Percentiles rank a stretch among this genome's conserved stretches.
These are phyloP conservation scores for Serripes groenlandicus DNA, from an alignment of 2,888 invertebrate genomes.

Conservation along the genomic window DNA sequence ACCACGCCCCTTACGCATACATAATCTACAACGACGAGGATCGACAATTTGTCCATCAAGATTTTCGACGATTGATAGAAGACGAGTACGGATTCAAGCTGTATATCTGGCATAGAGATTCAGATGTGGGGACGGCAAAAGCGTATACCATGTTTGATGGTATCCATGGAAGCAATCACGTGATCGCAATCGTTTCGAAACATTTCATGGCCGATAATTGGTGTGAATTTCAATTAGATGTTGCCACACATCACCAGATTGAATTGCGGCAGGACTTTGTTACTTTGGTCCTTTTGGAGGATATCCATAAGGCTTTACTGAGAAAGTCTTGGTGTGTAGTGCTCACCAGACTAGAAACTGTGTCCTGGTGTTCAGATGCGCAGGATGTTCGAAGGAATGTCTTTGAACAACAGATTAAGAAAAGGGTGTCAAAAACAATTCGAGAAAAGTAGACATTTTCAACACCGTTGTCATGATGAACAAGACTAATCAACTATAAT, in stretches of 20 bases:
- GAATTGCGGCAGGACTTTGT: constrained; percentile 31
- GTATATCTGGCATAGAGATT: constrained; percentile 30
- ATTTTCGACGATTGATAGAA: constrained; percentile 24
- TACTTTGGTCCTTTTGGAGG: constrained; percentile 45
- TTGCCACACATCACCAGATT: constrained; percentile 45
- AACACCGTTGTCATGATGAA: no score
- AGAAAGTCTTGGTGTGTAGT: constrained; percentile 35
- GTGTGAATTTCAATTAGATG: constrained; percentile 62
- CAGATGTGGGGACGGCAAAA: constrained; percentile 18
- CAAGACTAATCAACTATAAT: no score
- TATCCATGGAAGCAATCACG: constrained; percentile 52
- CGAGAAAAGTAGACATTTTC: neutral
- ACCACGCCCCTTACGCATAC: constrained; percentile 22
- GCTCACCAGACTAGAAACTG: constrained; percentile 31
- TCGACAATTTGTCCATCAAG: constrained; percentile 4
- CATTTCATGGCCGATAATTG: constrained; percentile 55
- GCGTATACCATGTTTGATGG: constrained; percentile 48
- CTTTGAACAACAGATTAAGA: constrained; percentile 40
- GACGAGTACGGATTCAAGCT: constrained; percentile 22
- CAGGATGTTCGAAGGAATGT: constrained; percentile 27
- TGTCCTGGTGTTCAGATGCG: constrained; percentile 30
- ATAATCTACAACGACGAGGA: constrained; percentile 32
- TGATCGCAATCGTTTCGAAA: constrained; percentile 58
- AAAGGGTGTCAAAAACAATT: neutral
- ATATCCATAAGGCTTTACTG: constrained; percentile 29